These are phyloP conservation scores for Mastacembelus armatus DNA, from an alignment of 2,797 vertebrate genomes.

Conservation along the genomic window DNA sequence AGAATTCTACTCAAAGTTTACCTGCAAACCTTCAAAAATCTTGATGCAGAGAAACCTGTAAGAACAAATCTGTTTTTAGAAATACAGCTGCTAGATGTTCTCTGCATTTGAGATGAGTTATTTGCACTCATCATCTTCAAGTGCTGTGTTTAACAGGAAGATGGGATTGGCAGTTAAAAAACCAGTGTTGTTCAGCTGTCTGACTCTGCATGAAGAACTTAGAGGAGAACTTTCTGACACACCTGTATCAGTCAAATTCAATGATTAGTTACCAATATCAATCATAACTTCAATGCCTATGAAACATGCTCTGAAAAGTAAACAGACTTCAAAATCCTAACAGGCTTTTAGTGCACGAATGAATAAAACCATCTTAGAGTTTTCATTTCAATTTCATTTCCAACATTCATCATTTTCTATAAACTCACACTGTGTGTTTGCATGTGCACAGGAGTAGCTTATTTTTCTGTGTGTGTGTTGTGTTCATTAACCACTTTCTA, in stretches of 20 bases:
- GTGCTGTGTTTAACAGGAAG: slow-evolving; percentile 13
- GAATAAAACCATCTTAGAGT: background rate
- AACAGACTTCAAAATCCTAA: too few species aligned
- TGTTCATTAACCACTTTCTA: slow-evolving; percentile 47
- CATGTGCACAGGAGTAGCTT: slow-evolving; percentile 2
- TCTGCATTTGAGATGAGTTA: slow-evolving; percentile 7
- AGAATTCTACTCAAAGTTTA: background rate
- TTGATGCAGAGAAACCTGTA: background rate
- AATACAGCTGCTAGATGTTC: slow-evolving; percentile 20
- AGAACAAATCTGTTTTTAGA: slow-evolving; percentile 4
- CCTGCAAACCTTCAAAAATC: slow-evolving; percentile 10
- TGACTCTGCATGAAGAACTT: background rate
- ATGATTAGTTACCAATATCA: background rate
- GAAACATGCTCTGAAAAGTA: background rate
- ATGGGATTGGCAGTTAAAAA: background rate
- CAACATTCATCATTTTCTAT: background rate
- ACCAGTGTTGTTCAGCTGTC: background rate
- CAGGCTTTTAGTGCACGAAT: too few species aligned
- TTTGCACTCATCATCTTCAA: too few species aligned
- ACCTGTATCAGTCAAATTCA: background rate
- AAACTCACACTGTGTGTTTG: slow-evolving; percentile 12
- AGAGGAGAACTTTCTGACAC: slow-evolving; percentile 15
- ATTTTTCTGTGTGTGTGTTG: slow-evolving; percentile 32
- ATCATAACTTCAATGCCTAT: background rate
- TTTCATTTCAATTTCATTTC: slow-evolving; percentile 3